These are phyloP conservation scores for Agriotes lineatus DNA, from an alignment of 2,888 invertebrate genomes.

Conservation along the genomic window DNA sequence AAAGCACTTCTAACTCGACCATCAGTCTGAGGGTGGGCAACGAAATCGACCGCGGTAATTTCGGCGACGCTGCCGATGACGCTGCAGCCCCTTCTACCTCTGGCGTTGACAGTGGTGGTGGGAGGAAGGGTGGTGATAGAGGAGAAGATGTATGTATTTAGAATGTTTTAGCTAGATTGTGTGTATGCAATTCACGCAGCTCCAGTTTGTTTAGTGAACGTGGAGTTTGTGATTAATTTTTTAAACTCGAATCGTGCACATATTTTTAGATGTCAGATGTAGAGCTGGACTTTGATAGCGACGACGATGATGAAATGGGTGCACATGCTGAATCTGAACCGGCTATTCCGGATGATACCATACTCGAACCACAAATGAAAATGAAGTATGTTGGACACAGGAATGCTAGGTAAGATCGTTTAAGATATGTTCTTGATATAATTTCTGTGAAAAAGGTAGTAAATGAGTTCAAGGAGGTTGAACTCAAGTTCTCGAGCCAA, in stretches of 20 bases:
- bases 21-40: slow-evolving; percentile 68
- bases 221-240: too few relatives aligned
- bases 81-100: slow-evolving; percentile 54
- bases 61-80: slow-evolving; percentile 4
- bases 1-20: slow-evolving; percentile 73
- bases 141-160: slow-evolving; percentile 42
- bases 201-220: too few relatives aligned
- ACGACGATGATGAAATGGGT: slow-evolving; percentile 46
- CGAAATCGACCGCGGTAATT: slow-evolving; percentile 30
- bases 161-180: not conserved
- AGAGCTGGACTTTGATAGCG: slow-evolving; percentile 61
- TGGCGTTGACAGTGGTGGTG: slow-evolving; percentile 36
- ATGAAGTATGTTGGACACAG: slow-evolving; percentile 83
- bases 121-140: slow-evolving; percentile 44
- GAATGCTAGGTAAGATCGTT: slow-evolving; percentile 74
- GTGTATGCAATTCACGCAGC: too few relatives aligned
- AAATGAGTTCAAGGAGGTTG: too few relatives aligned
- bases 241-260: too few relatives aligned
- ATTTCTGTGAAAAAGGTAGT: too few relatives aligned
- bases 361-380: slow-evolving; percentile 69
- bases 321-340: slow-evolving; percentile 45
- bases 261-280: slow-evolving; percentile 55
- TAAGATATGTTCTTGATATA: too few relatives aligned
- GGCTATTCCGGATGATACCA: slow-evolving; percentile 46
- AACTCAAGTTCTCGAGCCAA: too few relatives aligned